Evolutionary conservation across 1,140 invertebrate genomes (phyloP), one percentile per base, ranked within the genome.

Genomic region (Drosophila nannoptera): DNA sequence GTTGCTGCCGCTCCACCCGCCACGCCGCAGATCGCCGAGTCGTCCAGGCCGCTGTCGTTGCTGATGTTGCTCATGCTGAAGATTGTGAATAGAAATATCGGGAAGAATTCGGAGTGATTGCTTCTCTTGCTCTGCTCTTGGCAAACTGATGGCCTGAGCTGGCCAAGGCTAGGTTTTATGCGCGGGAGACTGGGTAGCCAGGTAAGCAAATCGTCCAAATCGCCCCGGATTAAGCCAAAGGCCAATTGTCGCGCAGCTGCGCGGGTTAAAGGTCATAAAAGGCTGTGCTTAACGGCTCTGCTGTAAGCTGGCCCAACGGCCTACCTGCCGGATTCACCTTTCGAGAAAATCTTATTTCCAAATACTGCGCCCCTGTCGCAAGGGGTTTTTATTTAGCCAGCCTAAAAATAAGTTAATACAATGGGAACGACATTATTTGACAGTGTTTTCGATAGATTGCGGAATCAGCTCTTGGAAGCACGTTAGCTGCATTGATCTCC

Each of bases 31-130:
- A 35, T 75, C 9, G 78, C 72, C 6, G 78, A 75, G 35, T 78
- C 76, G 31, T 80, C 75, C 46, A 78, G 22, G 5, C 80, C 81
- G 42, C 71, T 81, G 7, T 86, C 70, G 68, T 77, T 71, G 55
- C 78, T 83, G 2, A 60, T 63, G 54, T 73, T 77, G 58, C 60
- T 86, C 81, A 84, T 84, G 14, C 70, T 36, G 0, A 0, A 9
- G 5, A 12, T 45, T 36, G 8, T 12, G 12, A 33, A 32, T 9
- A 45, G 3, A 16, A 22, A 16, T 46, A 40, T 49, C 9, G 29
- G 31, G 1, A 8, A 9, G 8, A 46, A 29, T 35, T n/a, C 31
- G 14, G 4, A 6, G 12, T 36, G 62, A 45, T 61, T 8, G 22
- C 32, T 16, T 43, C 9, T 16, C 6, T 64, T 54, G 61, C 61